Evolutionary conservation across 1,140 invertebrate species (phyloP).

Genomic region (Diachasma alloeum): DNA sequence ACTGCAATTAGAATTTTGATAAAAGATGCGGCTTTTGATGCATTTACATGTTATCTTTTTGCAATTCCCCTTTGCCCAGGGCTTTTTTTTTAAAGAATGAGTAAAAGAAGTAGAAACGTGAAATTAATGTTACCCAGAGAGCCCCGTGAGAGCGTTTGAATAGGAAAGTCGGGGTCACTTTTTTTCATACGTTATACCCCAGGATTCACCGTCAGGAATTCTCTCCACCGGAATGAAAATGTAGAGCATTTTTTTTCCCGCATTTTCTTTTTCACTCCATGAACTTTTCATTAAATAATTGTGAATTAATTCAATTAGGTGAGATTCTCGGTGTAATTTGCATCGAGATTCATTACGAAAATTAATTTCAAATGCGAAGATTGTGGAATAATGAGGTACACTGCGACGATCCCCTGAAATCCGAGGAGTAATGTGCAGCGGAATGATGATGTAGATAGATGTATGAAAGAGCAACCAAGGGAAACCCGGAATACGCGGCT

Average conservation of each 20-base stretch:
- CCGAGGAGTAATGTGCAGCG: background rate
- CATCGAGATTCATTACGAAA: background rate
- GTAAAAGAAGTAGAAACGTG: constrained; percentile 1
- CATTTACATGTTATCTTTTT: background rate
- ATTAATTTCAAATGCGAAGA: too few relatives aligned
- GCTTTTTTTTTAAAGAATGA: background rate
- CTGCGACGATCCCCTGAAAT: background rate
- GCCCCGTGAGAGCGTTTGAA: constrained; percentile 6
- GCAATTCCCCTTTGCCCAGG: background rate
- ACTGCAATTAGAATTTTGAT: background rate
- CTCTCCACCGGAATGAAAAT: background rate
- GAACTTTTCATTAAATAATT: background rate
- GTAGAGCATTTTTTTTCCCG: background rate
- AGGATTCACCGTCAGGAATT: background rate
- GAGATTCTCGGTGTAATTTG: background rate
- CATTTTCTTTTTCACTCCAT: background rate
- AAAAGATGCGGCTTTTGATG: background rate
- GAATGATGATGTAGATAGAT: background rate
- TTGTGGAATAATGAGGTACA: background rate
- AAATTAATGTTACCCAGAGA: constrained; percentile 19
- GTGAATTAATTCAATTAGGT: background rate
- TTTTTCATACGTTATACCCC: constrained; percentile 7
- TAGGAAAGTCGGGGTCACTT: background rate
- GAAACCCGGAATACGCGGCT: background rate
- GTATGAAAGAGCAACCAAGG: background rate